A percentile compares a stretch with the other conserved stretches of the same genome.
Conservation (phyloP, 2,888 invertebrate species). For the Leucophenga maculata region DNA sequence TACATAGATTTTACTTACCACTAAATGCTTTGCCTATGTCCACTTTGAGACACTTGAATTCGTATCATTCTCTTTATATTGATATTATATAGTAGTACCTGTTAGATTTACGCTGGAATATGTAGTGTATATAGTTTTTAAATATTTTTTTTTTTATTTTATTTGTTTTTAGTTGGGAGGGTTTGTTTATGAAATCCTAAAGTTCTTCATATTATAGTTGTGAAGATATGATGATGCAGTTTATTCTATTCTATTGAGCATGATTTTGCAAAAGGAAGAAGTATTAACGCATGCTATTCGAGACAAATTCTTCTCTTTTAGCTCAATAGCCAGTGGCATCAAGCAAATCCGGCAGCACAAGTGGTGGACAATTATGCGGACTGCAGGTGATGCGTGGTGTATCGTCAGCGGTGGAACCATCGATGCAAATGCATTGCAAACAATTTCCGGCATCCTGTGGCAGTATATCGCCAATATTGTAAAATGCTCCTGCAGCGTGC, state of each 20-base stretch:
- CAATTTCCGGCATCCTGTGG: conserved; percentile 82
- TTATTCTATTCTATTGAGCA: not conserved
- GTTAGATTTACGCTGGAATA: not conserved
- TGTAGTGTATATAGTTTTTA: not conserved
- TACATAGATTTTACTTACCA: conserved; percentile 44
- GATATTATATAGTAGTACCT: not conserved
- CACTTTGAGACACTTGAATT: conserved; percentile 8
- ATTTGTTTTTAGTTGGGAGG: conserved; percentile 6
- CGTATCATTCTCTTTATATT: not conserved
- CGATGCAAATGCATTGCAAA: conserved; percentile 79
- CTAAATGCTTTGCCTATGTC: conserved; percentile 32
- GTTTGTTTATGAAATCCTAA: conserved; percentile 30
- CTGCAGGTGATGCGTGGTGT: conserved; percentile 72
- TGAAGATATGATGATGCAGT: conserved; percentile 1
- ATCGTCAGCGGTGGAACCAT: conserved; percentile 73
- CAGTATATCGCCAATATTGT: conserved; percentile 78
- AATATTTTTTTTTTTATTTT: conserved; percentile 7
- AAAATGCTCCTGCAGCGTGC: conserved; percentile 75
- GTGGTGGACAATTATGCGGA: conserved; percentile 72
- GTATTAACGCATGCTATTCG: not conserved
- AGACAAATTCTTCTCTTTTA: not conserved
- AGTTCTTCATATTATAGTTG: not conserved
- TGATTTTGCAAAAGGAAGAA: too few species aligned
- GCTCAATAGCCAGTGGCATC: conserved; percentile 72
- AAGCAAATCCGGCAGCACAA: conserved; percentile 71